phyloP scores from a whole-genome alignment of 2,113 vertebrate genomes.

The Phycodurus eques region DNA sequence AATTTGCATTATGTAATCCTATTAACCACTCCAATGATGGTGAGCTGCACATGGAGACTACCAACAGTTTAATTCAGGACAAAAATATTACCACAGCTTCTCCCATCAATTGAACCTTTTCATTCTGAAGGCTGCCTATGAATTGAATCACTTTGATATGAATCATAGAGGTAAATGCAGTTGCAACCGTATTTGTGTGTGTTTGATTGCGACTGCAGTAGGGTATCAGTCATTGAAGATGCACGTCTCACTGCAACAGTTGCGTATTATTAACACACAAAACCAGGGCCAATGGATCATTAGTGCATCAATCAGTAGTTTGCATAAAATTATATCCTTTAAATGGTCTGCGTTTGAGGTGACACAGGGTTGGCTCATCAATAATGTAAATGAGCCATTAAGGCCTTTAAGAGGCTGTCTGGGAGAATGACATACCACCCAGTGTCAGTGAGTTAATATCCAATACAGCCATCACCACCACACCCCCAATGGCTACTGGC shows the following conservation, averaged over 20 bases:
- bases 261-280: slow-evolving; percentile 94
- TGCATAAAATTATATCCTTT: slow-evolving; percentile 97
- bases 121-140: neutral
- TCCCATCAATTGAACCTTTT: neutral
- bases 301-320: slow-evolving; percentile 93
- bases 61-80: neutral
- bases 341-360: slow-evolving; percentile 91
- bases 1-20: slow-evolving; percentile 11
- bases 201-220: slow-evolving; percentile 72
- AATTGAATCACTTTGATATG: neutral
- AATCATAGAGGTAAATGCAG: neutral
- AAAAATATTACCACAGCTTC: neutral
- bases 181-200: neutral
- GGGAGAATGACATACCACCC: slow-evolving; percentile 84
- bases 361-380: slow-evolving; percentile 93
- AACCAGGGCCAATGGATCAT: slow-evolving; percentile 93
- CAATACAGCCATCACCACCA: slow-evolving; percentile 61
- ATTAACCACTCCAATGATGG: neutral
- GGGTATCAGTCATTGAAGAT: slow-evolving; percentile 84
- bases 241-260: slow-evolving; percentile 85
- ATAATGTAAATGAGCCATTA: slow-evolving; percentile 96
- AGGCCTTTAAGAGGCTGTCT: slow-evolving; percentile 83
- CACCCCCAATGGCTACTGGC: slow-evolving; percentile 49
- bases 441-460: slow-evolving; percentile 71
- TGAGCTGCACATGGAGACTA: neutral